Evolutionary conservation across 2,113 vertebrate species (phyloP).

Genomic region (Colius striatus): DNA sequence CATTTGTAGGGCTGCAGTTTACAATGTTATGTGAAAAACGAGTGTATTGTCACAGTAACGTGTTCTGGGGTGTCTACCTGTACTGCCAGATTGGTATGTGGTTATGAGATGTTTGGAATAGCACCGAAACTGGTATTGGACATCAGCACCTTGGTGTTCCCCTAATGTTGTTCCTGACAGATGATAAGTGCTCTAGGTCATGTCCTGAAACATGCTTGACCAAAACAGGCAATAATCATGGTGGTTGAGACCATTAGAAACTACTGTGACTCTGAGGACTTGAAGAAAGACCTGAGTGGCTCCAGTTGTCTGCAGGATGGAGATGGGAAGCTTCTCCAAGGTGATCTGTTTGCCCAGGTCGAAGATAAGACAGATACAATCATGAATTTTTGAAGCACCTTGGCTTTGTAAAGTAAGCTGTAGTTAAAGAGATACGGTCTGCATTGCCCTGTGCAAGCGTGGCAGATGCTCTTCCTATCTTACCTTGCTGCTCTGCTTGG

Average conservation of each 20-base stretch:
- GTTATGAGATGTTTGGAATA: neutral
- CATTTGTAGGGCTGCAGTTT: neutral
- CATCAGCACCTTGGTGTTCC: neutral
- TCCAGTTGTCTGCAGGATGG: neutral
- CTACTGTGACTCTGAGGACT: neutral
- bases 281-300: neutral
- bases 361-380: constrained; percentile 37
- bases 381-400: constrained; percentile 49
- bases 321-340: neutral
- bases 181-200: neutral
- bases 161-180: neutral
- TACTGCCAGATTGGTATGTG: accelerated
- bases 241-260: neutral
- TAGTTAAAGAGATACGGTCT: constrained; percentile 13
- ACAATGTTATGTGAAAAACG: neutral
- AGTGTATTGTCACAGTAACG: accelerated
- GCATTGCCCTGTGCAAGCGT: accelerated
- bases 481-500: neutral
- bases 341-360: neutral
- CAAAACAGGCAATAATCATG: accelerated
- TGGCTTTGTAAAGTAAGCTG: constrained; percentile 17
- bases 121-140: neutral
- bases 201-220: neutral
- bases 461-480: neutral
- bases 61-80: accelerated